phyloP scores from a whole-genome alignment of 2,888 invertebrate genomes.

The Tryphoninae sp. region DNA sequence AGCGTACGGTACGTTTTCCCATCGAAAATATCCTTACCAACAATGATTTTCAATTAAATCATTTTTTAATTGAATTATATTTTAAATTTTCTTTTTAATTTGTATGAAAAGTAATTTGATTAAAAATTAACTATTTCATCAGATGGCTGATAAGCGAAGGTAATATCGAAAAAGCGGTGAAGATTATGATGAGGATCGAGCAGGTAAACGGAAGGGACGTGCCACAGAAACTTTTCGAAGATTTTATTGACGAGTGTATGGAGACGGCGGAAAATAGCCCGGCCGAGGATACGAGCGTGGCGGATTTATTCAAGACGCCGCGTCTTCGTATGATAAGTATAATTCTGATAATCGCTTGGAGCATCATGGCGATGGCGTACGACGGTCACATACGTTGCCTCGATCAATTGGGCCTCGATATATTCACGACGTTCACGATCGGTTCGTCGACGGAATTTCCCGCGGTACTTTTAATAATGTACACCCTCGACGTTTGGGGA shows the following conservation, averaged over 20 bases:
- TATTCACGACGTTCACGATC: slow-evolving; percentile 91
- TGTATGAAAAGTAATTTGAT: not conserved
- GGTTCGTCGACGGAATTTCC: slow-evolving; percentile 91
- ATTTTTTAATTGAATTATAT: not conserved
- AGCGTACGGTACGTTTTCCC: slow-evolving; percentile 80
- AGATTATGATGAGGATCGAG: slow-evolving; percentile 81
- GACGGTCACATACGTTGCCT: slow-evolving; percentile 93
- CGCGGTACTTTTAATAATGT: slow-evolving; percentile 88
- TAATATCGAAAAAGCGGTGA: slow-evolving; percentile 80
- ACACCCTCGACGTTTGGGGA: slow-evolving; percentile 89
- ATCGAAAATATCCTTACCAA: not conserved
- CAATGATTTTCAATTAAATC: not conserved
- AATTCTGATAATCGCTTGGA: slow-evolving; percentile 81
- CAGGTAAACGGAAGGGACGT: slow-evolving; percentile 81
- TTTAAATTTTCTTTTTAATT: not conserved
- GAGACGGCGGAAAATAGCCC: slow-evolving; percentile 49
- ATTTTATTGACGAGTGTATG: slow-evolving; percentile 80
- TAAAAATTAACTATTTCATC: not conserved
- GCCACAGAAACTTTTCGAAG: slow-evolving; percentile 82
- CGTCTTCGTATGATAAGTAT: slow-evolving; percentile 70
- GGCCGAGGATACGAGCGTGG: slow-evolving; percentile 64
- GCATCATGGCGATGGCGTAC: slow-evolving; percentile 91
- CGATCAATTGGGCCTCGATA: slow-evolving; percentile 88
- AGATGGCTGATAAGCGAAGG: slow-evolving; percentile 65
- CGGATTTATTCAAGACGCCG: slow-evolving; percentile 79